Evolutionary conservation across 2,888 invertebrate species (phyloP).

Genomic region (Agrotis clavis): DNA sequence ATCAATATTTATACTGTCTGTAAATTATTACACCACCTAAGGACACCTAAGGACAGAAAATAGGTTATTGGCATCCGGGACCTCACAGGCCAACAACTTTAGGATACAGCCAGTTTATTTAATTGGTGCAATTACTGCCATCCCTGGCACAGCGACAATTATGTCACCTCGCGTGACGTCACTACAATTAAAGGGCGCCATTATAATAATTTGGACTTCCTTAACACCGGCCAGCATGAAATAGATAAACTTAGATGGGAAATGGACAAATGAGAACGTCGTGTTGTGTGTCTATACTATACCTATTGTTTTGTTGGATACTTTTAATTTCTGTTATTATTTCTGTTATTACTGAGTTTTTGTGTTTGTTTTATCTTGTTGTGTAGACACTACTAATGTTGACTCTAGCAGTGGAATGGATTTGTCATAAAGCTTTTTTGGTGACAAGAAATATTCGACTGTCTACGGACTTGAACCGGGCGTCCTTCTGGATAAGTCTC

Average conservation of each 20-base stretch:
- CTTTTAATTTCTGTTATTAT: background rate
- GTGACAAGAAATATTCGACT: too few species aligned
- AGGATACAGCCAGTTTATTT: slow-evolving; percentile 58
- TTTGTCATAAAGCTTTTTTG: background rate
- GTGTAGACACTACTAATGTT: background rate
- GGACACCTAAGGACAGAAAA: slow-evolving; percentile 33
- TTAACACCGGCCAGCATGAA: slow-evolving; percentile 42
- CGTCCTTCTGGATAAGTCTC: too few species aligned
- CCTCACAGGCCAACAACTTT: slow-evolving; percentile 34
- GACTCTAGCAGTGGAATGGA: background rate
- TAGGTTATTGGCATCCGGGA: slow-evolving; percentile 32
- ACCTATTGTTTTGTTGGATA: background rate
- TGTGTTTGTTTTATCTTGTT: background rate
- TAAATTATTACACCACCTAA: slow-evolving; percentile 11
- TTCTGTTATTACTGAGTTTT: background rate
- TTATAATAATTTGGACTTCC: slow-evolving; percentile 69
- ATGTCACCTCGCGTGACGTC: slow-evolving; percentile 70
- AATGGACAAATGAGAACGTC: background rate
- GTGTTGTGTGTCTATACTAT: background rate
- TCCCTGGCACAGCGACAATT: slow-evolving; percentile 60
- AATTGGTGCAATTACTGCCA: slow-evolving; percentile 63
- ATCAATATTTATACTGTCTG: background rate
- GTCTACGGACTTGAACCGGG: too few species aligned
- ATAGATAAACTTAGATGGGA: slow-evolving; percentile 25
- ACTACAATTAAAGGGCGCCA: slow-evolving; percentile 68